Conservation (phyloP, 2,888 invertebrate species). For the Aricia artaxerxes region DNA sequence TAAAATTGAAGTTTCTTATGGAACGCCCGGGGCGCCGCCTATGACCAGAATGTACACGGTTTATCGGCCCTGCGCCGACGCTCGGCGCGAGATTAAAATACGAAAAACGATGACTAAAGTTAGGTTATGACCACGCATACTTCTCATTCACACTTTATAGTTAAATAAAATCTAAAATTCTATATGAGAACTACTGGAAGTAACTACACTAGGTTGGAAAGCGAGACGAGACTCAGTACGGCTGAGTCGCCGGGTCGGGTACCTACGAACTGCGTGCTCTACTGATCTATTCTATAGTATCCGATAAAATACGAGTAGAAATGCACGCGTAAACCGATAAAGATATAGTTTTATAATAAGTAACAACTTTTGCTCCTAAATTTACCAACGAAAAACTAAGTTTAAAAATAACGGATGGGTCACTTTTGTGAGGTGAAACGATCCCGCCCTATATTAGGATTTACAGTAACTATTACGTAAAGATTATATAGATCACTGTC, state of each 20-base stretch:
- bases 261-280: slow-evolving; percentile 58
- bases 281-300: slow-evolving; percentile 59
- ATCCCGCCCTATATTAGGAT: slow-evolving; percentile 62
- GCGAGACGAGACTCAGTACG: slow-evolving; percentile 59
- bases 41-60: slow-evolving; percentile 79
- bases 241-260: slow-evolving; percentile 61
- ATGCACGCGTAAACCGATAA: slow-evolving; percentile 58
- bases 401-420: slow-evolving; percentile 54
- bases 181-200: slow-evolving; percentile 68
- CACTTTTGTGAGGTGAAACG: slow-evolving; percentile 56
- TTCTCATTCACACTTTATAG: slow-evolving; percentile 64
- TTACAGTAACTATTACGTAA: slow-evolving; percentile 75
- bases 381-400: slow-evolving; percentile 65
- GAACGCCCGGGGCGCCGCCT: slow-evolving; percentile 58
- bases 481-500: slow-evolving; percentile 69
- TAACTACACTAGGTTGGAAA: slow-evolving; percentile 62
- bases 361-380: slow-evolving; percentile 73
- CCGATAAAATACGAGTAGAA: slow-evolving; percentile 56
- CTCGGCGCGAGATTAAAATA: slow-evolving; percentile 57
- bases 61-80: slow-evolving; percentile 53
- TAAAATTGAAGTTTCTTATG: slow-evolving; percentile 55
- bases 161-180: slow-evolving; percentile 63
- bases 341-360: slow-evolving; percentile 66
- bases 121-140: slow-evolving; percentile 67
- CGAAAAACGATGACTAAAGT: slow-evolving; percentile 63